phyloP scores from a whole-genome alignment of 2,797 vertebrate species.

The Aldrovandia affinis region DNA sequence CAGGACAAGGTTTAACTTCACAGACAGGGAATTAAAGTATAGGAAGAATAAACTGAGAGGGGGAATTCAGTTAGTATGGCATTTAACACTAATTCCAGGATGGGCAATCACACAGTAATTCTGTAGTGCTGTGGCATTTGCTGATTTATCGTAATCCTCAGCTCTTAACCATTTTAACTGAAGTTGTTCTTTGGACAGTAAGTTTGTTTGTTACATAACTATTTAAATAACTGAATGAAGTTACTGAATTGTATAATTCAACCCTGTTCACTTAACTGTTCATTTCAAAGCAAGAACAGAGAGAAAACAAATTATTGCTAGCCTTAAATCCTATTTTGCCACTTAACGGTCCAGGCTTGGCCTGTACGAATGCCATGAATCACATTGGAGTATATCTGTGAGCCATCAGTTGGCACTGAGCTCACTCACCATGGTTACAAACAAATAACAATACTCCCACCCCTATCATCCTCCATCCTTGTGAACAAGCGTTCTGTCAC shows the following conservation, averaged over 20 bases:
- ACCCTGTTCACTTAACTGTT: no score
- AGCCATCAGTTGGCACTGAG: conserved; percentile 49
- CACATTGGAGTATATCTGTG: conserved; percentile 47
- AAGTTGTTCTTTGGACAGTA: neutral
- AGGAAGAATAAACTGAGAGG: neutral
- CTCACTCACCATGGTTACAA: conserved; percentile 75
- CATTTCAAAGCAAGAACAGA: no score
- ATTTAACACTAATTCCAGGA: conserved; percentile 36
- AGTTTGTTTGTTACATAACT: no score
- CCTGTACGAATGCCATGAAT: conserved; percentile 36
- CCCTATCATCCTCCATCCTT: conserved; percentile 64
- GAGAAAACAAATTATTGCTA: neutral
- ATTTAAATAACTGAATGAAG: neutral
- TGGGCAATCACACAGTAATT: neutral
- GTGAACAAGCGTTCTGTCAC: conserved; percentile 64
- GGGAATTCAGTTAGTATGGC: no score
- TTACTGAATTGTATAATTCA: no score
- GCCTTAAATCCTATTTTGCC: conserved; percentile 50
- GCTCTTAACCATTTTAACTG: neutral
- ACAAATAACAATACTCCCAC: conserved; percentile 67
- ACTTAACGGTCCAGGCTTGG: conserved; percentile 44
- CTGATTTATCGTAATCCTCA: neutral
- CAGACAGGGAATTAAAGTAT: neutral
- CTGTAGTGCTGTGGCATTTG: neutral
- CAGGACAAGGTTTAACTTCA: neutral